A percentile compares a stretch with the other conserved stretches of the same genome.
Evolutionary conservation across 2,113 vertebrate genomes (phyloP).

Genomic region (Anas platyrhynchos): DNA sequence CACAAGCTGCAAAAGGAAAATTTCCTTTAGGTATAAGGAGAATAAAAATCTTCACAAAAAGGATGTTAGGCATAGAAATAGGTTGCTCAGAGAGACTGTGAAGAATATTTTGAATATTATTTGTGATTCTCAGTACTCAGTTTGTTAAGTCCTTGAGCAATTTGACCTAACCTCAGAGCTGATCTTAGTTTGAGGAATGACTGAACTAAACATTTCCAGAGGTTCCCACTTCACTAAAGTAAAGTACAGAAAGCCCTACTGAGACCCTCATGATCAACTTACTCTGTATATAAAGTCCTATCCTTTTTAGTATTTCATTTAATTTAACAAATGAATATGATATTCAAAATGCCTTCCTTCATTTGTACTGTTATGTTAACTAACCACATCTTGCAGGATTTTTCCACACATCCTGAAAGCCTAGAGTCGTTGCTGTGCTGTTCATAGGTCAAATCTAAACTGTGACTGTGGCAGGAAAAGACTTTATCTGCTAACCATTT

Average conservation of each 20-base stretch:
- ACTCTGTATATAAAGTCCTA: not conserved
- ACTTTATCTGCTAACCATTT: not conserved
- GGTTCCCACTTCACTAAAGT: not conserved
- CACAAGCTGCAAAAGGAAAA: not conserved
- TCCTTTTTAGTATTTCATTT: not conserved
- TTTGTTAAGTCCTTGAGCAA: not conserved
- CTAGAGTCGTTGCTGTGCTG: not conserved
- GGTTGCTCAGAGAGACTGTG: not conserved
- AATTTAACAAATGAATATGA: not conserved
- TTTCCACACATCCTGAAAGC: accelerated
- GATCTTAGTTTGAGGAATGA: not conserved
- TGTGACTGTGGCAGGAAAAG: not conserved
- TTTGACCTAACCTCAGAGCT: not conserved
- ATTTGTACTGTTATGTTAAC: not conserved
- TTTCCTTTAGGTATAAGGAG: not conserved
- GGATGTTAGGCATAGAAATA: not conserved
- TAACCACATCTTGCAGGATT: not conserved
- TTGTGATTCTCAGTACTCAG: not conserved
- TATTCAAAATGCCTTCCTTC: not conserved
- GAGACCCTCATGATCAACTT: not conserved
- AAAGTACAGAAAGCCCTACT: not conserved
- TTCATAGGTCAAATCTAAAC: not conserved
- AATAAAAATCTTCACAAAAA: not conserved
- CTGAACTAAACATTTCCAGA: not conserved
- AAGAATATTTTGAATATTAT: not conserved